Evolutionary conservation across 1,140 invertebrate species (phyloP).

Genomic region (Conus ventricosus): DNA sequence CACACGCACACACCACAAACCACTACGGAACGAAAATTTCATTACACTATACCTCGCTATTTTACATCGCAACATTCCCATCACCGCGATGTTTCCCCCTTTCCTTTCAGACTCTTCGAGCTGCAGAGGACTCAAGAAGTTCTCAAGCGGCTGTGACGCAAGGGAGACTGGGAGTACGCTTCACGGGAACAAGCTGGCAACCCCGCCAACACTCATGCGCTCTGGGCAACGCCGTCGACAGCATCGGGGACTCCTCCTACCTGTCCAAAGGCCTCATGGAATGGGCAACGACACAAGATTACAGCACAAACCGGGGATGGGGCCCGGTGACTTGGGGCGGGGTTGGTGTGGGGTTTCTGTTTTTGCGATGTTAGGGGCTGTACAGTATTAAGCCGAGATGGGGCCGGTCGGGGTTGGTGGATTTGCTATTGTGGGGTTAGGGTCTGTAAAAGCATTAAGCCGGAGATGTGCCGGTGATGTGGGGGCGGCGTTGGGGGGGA

Average conservation of each 20-base stretch:
- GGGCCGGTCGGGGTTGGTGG: too few species aligned
- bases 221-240: constrained; percentile 66
- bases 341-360: neutral
- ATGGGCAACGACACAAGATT: constrained; percentile 57
- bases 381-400: too few species aligned
- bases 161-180: constrained; percentile 47
- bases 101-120: constrained; percentile 55
- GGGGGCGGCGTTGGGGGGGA: too few species aligned
- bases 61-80: too few species aligned
- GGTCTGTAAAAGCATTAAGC: too few species aligned
- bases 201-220: constrained; percentile 66
- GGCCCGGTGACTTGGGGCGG: constrained; percentile 48
- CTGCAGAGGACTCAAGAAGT: constrained; percentile 55
- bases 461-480: too few species aligned
- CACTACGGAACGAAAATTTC: too few species aligned
- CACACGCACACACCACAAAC: too few species aligned
- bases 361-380: too few species aligned
- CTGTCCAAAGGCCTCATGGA: constrained; percentile 53
- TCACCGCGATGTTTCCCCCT: constrained; percentile 6
- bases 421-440: too few species aligned
- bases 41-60: too few species aligned
- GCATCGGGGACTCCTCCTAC: constrained; percentile 57
- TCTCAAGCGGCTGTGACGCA: constrained; percentile 49
- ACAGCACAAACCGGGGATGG: constrained; percentile 58
- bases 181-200: constrained; percentile 52